These are phyloP conservation scores for Limnothrissa miodon DNA, from an alignment of 2,113 vertebrate genomes.

Conservation along the genomic window DNA sequence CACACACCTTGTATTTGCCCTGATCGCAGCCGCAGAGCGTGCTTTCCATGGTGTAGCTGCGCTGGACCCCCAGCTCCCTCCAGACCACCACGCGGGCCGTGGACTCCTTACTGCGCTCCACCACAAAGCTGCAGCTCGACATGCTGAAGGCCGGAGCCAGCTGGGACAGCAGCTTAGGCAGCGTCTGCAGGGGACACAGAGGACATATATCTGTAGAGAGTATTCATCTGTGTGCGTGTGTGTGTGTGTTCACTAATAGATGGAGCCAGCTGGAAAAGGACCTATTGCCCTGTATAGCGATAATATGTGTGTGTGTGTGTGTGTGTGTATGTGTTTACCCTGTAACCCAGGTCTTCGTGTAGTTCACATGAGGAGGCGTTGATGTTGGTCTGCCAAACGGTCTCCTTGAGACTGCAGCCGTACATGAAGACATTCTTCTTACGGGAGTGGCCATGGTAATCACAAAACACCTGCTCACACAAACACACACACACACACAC, in stretches of 20 bases:
- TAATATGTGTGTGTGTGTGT: constrained; percentile 28
- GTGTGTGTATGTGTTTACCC: constrained; percentile 65
- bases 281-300: too few relatives aligned
- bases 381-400: constrained; percentile 86
- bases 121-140: constrained; percentile 96
- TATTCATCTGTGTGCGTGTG: background rate
- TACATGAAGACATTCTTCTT: constrained; percentile 99
- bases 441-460: constrained; percentile 97
- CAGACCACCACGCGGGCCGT: constrained; percentile 97
- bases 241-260: background rate
- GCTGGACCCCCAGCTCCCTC: constrained; percentile 94
- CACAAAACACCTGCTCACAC: constrained; percentile 71
- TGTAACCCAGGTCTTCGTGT: constrained; percentile 87
- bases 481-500: constrained; percentile 29
- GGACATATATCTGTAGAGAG: background rate
- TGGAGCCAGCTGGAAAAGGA: too few relatives aligned
- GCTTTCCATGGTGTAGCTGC: constrained; percentile 99
- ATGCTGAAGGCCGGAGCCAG: constrained; percentile 94
- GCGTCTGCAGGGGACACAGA: constrained; percentile 69
- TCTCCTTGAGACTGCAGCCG: constrained; percentile 96
- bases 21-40: constrained; percentile 96
- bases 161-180: constrained; percentile 93
- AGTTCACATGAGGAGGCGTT: constrained; percentile 80
- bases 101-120: constrained; percentile 96
- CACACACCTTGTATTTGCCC: constrained; percentile 92